Evolutionary conservation across 1,140 invertebrate genomes (phyloP).

Genomic region (Leptinotarsa texana): DNA sequence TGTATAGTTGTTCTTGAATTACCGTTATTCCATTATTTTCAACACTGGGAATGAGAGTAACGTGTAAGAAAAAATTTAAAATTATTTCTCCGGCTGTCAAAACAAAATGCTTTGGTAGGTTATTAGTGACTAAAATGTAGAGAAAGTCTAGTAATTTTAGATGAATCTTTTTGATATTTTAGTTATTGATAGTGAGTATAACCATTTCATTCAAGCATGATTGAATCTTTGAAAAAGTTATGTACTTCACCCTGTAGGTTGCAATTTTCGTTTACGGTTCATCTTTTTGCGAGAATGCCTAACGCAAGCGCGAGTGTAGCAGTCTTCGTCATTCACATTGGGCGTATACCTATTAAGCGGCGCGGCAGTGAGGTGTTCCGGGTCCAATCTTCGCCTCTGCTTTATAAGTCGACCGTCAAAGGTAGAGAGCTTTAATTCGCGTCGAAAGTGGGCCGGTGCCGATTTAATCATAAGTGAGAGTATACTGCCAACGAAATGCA

Average conservation of each 20-base stretch:
- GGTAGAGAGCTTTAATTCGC: neutral
- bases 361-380: neutral
- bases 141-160: too few relatives aligned
- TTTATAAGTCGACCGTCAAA: neutral
- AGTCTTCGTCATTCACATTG: neutral
- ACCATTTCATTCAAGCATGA: too few relatives aligned
- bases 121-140: too few relatives aligned
- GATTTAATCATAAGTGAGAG: constrained; percentile 13
- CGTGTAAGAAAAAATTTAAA: too few relatives aligned
- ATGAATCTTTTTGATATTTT: too few relatives aligned
- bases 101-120: too few relatives aligned
- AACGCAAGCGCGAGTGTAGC: neutral
- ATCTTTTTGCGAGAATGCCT: neutral
- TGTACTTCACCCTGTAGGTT: neutral
- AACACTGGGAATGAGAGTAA: too few relatives aligned
- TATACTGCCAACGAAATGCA: constrained; percentile 43
- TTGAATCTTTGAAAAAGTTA: too few relatives aligned
- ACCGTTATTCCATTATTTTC: too few relatives aligned
- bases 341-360: neutral
- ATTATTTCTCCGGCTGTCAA: too few relatives aligned
- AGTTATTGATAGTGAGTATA: too few relatives aligned
- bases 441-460: neutral
- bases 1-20: too few relatives aligned
- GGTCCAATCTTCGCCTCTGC: neutral
- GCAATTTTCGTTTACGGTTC: neutral